phyloP scores from a whole-genome alignment of 2,888 invertebrate species.

The Acronicta psi region DNA sequence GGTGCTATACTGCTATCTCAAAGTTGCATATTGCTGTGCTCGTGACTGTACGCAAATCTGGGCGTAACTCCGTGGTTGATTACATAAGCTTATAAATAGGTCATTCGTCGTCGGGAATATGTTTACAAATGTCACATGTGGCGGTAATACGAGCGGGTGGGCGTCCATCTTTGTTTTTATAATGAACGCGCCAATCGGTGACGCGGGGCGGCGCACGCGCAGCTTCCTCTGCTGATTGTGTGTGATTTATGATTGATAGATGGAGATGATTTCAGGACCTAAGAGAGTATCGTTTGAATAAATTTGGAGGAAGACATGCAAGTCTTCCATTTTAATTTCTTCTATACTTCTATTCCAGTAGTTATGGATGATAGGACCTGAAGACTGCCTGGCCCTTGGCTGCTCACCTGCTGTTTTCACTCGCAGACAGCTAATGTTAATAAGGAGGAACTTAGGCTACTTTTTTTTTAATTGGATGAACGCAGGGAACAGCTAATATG shows the following conservation, averaged over 20 bases:
- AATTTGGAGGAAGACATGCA: neutral
- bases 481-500: too few relatives aligned
- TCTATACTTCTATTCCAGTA: too few relatives aligned
- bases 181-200: constrained; percentile 74
- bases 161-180: constrained; percentile 80
- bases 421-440: too few relatives aligned
- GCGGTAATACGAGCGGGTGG: constrained; percentile 74
- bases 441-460: too few relatives aligned
- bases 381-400: too few relatives aligned
- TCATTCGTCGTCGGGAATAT: constrained; percentile 63
- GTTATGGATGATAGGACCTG: too few relatives aligned
- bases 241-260: constrained; percentile 46
- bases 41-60: constrained; percentile 24
- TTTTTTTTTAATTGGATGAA: too few relatives aligned
- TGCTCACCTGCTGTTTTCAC: too few relatives aligned
- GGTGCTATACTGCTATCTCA: too few relatives aligned
- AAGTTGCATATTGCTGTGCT: too few relatives aligned
- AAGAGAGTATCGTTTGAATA: neutral
- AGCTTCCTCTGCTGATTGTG: constrained; percentile 43
- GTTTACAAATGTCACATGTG: constrained; percentile 55
- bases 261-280: neutral
- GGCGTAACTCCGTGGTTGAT: constrained; percentile 39
- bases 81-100: constrained; percentile 65
- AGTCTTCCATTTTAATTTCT: neutral
- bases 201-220: constrained; percentile 72